These are phyloP conservation scores for Mesochorus sp. DNA, from an alignment of 2,888 invertebrate genomes.

Conservation along the genomic window DNA sequence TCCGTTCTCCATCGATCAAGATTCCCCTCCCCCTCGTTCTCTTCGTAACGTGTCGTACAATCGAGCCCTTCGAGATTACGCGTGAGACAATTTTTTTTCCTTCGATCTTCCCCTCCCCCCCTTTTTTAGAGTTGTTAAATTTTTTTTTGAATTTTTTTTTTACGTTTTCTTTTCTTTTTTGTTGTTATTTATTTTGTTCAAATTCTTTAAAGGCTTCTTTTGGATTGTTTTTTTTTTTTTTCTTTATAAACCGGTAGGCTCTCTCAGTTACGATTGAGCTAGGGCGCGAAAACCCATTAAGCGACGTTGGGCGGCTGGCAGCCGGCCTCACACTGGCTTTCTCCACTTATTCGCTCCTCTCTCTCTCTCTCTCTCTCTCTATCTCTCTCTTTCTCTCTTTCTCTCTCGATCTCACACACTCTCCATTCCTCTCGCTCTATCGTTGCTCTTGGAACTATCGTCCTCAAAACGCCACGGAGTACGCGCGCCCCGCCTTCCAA, in stretches of 20 bases:
- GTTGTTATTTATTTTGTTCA: background rate
- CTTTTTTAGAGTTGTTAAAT: background rate
- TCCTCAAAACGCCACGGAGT: constrained; percentile 67
- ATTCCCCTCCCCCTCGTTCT: constrained; percentile 21
- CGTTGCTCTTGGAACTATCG: constrained; percentile 54
- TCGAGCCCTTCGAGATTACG: constrained; percentile 15
- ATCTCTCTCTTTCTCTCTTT: background rate
- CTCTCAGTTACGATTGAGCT: constrained; percentile 47
- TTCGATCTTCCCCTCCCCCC: too few species aligned
- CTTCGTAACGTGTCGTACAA: constrained; percentile 12
- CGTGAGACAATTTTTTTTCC: background rate
- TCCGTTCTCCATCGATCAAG: constrained; percentile 54
- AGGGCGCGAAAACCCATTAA: constrained; percentile 69
- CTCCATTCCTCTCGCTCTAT: constrained; percentile 26
- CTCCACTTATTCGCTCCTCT: background rate
- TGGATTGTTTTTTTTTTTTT: constrained; percentile 1
- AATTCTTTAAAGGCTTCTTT: background rate
- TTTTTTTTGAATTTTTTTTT: background rate
- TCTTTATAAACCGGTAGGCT: constrained; percentile 44
- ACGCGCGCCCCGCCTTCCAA: constrained; percentile 72
- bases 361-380: background rate
- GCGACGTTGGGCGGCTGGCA: constrained; percentile 80
- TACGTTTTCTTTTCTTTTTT: background rate
- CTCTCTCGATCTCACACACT: background rate
- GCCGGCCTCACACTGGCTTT: constrained; percentile 80